These are phyloP conservation scores for Tetraodon nigroviridis DNA, from an alignment of 2,113 vertebrate genomes.

Conservation along the genomic window DNA sequence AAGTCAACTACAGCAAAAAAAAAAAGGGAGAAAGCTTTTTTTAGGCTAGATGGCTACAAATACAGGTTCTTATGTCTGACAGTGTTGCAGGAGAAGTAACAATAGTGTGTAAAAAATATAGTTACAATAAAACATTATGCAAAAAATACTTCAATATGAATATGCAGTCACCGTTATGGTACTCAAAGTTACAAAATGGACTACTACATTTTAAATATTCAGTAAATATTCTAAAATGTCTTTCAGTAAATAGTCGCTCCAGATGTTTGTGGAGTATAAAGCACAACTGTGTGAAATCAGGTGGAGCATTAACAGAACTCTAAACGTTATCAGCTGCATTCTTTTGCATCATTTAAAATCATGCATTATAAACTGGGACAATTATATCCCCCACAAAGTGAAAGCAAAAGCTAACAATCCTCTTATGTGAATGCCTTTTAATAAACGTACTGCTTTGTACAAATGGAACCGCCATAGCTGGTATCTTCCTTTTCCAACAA, in stretches of 20 bases:
- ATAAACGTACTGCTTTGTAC: constrained; percentile 58
- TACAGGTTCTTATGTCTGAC: background rate
- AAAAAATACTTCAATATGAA: constrained; percentile 4
- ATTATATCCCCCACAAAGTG: constrained; percentile 8
- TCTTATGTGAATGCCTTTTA: constrained; percentile 58
- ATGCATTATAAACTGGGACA: constrained; percentile 19
- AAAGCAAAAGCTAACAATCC: constrained; percentile 26
- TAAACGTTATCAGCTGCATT: constrained; percentile 16
- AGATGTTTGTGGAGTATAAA: background rate
- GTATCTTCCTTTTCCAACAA: constrained; percentile 47
- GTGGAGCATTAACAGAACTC: constrained; percentile 1
- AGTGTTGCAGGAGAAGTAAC: constrained; percentile 29
- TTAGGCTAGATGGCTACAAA: no score
- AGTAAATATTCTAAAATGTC: constrained; percentile 1
- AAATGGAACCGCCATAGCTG: constrained; percentile 44
- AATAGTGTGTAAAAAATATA: constrained; percentile 9
- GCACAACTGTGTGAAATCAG: background rate
- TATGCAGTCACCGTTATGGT: background rate
- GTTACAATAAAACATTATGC: background rate
- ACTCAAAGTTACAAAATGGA: constrained; percentile 1
- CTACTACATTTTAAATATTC: background rate
- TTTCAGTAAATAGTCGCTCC: no score
- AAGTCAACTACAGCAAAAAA: background rate
- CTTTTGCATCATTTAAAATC: constrained; percentile 27
- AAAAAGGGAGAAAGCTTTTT: no score